phyloP scores from a whole-genome alignment of 2,888 invertebrate species.

The Malachius bipustulatus region DNA sequence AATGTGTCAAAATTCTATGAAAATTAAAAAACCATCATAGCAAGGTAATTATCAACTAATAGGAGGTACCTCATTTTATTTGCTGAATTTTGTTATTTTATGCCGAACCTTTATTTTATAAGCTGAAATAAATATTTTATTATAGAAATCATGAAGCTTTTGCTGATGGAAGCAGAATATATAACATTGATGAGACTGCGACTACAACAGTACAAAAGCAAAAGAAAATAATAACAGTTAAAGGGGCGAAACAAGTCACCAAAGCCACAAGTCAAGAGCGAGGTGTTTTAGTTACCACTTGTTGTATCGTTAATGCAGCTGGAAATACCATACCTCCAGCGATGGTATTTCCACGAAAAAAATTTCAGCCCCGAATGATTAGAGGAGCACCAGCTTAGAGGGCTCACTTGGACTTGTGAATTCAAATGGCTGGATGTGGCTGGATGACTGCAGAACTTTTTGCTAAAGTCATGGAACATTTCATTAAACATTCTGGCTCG shows the following conservation, averaged over 20 bases:
- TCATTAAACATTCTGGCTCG: conserved; percentile 1
- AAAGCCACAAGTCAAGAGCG: conserved; percentile 1
- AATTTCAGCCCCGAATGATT: neutral
- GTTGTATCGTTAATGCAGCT: conserved; percentile 2
- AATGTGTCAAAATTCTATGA: conserved; percentile 1
- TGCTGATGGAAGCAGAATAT: conserved; percentile 1
- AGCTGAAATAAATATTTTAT: neutral
- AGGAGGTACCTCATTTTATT: neutral
- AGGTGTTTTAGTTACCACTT: neutral
- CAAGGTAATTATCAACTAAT: neutral
- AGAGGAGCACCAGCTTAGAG: no score
- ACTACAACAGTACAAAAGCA: conserved; percentile 1
- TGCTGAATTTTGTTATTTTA: no score
- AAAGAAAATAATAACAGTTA: neutral
- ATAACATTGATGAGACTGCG: neutral
- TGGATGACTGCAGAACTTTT: conserved; percentile 2
- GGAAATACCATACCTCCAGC: conserved; percentile 1
- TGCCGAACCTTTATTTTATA: no score
- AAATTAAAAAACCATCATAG: neutral
- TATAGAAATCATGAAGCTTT: neutral
- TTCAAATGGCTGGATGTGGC: conserved; percentile 2
- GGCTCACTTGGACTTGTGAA: neutral
- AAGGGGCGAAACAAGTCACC: conserved; percentile 3
- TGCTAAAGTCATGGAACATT: conserved; percentile 1
- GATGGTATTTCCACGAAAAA: neutral